Percentiles rank a stretch among this genome's conserved stretches.
These are phyloP conservation scores for Rhyacichthys aspro DNA, from an alignment of 2,797 vertebrate genomes.

Conservation along the genomic window DNA sequence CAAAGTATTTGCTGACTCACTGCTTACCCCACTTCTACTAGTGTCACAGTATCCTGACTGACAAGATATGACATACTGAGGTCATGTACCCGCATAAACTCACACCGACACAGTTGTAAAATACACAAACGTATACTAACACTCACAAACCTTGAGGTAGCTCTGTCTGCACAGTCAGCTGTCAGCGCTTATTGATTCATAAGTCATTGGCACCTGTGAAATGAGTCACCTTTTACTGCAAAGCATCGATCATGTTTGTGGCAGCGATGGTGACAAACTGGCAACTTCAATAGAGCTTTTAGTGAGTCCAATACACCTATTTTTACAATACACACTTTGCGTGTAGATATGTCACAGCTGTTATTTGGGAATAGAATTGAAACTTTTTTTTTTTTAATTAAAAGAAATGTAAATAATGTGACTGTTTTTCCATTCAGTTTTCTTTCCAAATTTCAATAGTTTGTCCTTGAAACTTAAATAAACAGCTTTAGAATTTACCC, in stretches of 20 bases:
- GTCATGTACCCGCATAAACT: slow-evolving; percentile 39
- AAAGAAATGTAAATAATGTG: too few species aligned
- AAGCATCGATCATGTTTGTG: slow-evolving; percentile 5
- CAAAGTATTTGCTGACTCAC: slow-evolving; percentile 75
- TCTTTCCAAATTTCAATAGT: too few species aligned
- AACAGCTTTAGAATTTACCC: background rate
- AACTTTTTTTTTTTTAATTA: too few species aligned
- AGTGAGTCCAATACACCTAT: background rate
- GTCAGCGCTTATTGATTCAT: slow-evolving; percentile 53
- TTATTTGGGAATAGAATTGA: too few species aligned
- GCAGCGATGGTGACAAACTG: background rate
- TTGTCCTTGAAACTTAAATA: too few species aligned
- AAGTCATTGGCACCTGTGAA: slow-evolving; percentile 19
- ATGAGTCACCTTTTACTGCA: slow-evolving; percentile 16
- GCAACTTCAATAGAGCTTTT: background rate
- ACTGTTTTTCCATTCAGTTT: too few species aligned
- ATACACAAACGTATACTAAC: background rate
- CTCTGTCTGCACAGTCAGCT: slow-evolving; percentile 33
- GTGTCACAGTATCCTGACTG: slow-evolving; percentile 59
- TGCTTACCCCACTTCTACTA: slow-evolving; percentile 43
- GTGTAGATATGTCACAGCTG: too few species aligned
- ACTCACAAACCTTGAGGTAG: slow-evolving; percentile 42
- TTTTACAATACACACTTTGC: too few species aligned
- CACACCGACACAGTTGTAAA: slow-evolving; percentile 5
- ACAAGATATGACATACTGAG: slow-evolving; percentile 58